A percentile compares a stretch with the other conserved stretches of the same genome.
Conservation (phyloP, 2,888 invertebrate species). For the Polymixis lichenea region DNA sequence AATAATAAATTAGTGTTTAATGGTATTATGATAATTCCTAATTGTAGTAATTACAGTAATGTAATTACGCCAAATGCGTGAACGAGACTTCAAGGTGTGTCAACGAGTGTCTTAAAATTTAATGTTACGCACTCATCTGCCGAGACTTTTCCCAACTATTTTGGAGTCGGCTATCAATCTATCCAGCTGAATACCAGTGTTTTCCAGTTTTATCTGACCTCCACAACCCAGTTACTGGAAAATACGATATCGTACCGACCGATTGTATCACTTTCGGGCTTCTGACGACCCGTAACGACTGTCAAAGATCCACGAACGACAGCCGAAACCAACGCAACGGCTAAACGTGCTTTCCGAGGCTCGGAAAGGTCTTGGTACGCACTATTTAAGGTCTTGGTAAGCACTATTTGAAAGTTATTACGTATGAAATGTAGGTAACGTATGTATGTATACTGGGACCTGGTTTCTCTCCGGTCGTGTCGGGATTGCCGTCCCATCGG, state of each 20-base stretch:
- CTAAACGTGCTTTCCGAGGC: no score
- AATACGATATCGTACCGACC: no score
- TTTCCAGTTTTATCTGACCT: no score
- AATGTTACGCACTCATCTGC: constrained; percentile 7
- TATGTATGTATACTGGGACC: neutral
- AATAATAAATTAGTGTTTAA: constrained; percentile 39
- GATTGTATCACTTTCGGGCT: no score
- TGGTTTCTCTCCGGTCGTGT: neutral
- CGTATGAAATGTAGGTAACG: neutral
- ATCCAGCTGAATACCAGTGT: no score
- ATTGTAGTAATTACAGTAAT: constrained; percentile 37
- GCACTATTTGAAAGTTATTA: constrained; percentile 14
- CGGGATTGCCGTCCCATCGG: neutral
- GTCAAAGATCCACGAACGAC: no score
- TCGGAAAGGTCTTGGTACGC: neutral
- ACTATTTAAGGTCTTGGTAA: neutral
- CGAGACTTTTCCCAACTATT: no score
- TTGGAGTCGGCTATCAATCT: no score
- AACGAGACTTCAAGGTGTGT: constrained; percentile 46
- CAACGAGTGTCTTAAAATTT: neutral
- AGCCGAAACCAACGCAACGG: no score
- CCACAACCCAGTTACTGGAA: no score
- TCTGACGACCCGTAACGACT: no score
- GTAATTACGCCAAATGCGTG: constrained; percentile 37
- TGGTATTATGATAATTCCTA: constrained; percentile 49